Evolutionary conservation across 2,797 vertebrate species (phyloP).

Genomic region (Anniella stebbinsi): DNA sequence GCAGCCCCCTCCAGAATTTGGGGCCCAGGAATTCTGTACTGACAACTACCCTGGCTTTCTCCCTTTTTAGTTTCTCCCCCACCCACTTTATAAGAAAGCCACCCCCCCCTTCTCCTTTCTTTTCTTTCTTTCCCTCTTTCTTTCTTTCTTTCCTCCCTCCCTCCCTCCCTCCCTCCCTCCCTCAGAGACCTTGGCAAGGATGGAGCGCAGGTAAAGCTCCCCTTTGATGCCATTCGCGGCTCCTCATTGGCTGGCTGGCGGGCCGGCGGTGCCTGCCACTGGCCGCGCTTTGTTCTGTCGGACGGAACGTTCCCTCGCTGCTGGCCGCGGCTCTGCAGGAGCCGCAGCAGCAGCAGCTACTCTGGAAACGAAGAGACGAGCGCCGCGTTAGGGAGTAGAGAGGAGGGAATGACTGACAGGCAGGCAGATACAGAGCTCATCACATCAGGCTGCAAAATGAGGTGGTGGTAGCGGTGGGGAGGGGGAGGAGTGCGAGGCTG

Average conservation of each 20-base stretch:
- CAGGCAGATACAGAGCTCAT: not conserved
- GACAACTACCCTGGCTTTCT: not conserved
- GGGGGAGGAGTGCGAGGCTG: not conserved
- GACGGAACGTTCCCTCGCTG: conserved; percentile 17
- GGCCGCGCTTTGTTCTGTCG: conserved; percentile 53
- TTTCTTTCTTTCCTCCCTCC: too few relatives aligned
- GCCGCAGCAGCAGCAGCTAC: conserved; percentile 39
- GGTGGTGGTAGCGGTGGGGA: not conserved
- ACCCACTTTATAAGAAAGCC: not conserved
- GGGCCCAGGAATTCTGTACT: not conserved
- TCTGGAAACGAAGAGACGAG: not conserved
- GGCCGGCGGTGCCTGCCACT: conserved; percentile 20
- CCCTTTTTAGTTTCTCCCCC: not conserved
- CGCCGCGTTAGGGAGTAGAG: not conserved
- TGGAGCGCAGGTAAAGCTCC: conserved; percentile 52
- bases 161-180: not conserved
- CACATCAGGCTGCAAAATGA: conserved; percentile 17
- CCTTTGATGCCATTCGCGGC: conserved; percentile 33
- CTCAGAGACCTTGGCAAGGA: conserved; percentile 13
- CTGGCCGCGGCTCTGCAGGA: conserved; percentile 39
- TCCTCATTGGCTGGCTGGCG: conserved; percentile 44
- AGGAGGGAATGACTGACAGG: not conserved
- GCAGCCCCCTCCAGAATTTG: not conserved
- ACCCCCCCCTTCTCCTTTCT: too few relatives aligned
- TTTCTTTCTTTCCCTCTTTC: too few relatives aligned